phyloP scores from a whole-genome alignment of 2,797 vertebrate genomes.

The Phoeniculus purpureus region DNA sequence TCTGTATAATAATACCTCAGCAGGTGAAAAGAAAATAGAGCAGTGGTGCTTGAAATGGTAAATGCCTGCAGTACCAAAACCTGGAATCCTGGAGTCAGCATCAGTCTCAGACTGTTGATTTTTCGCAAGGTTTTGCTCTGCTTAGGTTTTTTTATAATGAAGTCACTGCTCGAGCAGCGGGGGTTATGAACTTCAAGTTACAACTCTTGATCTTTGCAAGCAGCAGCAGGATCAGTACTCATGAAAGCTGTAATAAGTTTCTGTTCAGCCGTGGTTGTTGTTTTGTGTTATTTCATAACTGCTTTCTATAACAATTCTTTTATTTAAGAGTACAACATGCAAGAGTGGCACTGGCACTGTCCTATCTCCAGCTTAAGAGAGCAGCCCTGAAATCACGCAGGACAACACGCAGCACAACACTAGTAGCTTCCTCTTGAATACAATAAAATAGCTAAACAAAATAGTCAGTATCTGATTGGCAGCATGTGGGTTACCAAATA shows the following conservation, averaged over 20 bases:
- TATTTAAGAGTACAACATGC: neutral
- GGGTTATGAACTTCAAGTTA: neutral
- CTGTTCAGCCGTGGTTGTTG: neutral
- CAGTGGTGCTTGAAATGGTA: neutral
- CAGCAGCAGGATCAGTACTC: rapidly evolving
- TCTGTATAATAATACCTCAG: neutral
- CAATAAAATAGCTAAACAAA: neutral
- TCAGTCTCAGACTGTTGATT: neutral
- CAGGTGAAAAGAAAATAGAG: neutral
- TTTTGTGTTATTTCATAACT: neutral
- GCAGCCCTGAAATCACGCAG: neutral
- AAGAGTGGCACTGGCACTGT: neutral
- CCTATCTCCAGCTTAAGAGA: neutral
- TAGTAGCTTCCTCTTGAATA: neutral
- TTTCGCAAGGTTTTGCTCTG: neutral
- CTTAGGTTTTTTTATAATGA: neutral
- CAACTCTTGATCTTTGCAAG: neutral
- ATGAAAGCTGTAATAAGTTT: neutral
- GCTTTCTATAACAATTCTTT: neutral
- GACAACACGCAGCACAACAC: no score
- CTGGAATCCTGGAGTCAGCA: neutral
- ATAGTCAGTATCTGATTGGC: neutral
- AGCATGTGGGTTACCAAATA: neutral
- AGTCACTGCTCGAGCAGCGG: neutral
- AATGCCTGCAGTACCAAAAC: neutral